These are phyloP conservation scores for Catajapyx aquilonaris DNA, from an alignment of 1,140 invertebrate genomes.

Conservation along the genomic window DNA sequence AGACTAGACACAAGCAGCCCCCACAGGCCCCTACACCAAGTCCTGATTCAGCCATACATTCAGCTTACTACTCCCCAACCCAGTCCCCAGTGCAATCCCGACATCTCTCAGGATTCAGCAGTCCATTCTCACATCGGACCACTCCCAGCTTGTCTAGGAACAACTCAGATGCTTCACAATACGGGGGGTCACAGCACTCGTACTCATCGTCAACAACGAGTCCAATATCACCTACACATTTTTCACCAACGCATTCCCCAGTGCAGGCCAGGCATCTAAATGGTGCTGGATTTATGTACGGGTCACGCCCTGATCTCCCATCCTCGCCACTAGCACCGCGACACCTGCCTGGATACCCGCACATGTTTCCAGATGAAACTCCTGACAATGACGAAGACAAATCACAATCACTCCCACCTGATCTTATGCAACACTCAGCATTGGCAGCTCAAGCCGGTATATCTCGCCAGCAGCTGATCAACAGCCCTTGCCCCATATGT, in stretches of 20 bases:
- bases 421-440: conserved; percentile 24
- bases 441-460: conserved; percentile 46
- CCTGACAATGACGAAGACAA: conserved; percentile 5
- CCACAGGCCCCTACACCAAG: conserved; percentile 37
- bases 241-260: conserved; percentile 63
- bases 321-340: conserved; percentile 7
- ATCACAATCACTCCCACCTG: conserved; percentile 14
- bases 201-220: conserved; percentile 32
- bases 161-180: conserved; percentile 66
- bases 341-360: background rate
- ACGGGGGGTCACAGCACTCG: conserved; percentile 33
- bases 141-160: conserved; percentile 67
- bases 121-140: conserved; percentile 16
- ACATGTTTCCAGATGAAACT: conserved; percentile 9
- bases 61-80: conserved; percentile 59
- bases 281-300: conserved; percentile 16
- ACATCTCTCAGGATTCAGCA: conserved; percentile 29
- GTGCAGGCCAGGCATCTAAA: conserved; percentile 33
- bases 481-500: conserved; percentile 83
- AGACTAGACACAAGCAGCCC: conserved; percentile 1
- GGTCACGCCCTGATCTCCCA: conserved; percentile 27
- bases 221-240: conserved; percentile 29
- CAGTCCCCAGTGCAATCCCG: conserved; percentile 66
- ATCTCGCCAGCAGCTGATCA: conserved; percentile 60
- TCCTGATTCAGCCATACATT: conserved; percentile 68